A percentile compares a stretch with the other conserved stretches of the same genome.
Evolutionary conservation across 2,113 vertebrate species (phyloP).

Genomic region (Pteropus alecto): DNA sequence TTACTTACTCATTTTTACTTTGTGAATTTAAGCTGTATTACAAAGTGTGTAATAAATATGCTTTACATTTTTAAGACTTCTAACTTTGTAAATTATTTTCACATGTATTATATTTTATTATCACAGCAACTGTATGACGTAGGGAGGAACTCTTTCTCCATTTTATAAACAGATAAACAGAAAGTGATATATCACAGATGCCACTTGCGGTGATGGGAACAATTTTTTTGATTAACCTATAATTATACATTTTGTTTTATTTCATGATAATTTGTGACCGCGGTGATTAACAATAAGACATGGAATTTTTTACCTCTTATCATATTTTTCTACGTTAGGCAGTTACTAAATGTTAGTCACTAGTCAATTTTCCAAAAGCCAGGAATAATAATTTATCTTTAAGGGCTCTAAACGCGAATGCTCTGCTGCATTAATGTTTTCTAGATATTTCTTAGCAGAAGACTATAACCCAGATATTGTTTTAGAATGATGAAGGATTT

Average conservation of each 20-base stretch:
- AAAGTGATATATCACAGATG: neutral
- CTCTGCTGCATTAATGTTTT: slow-evolving; percentile 4
- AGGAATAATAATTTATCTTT: neutral
- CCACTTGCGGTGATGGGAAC: neutral
- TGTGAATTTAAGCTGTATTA: neutral
- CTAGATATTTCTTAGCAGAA: slow-evolving; percentile 38
- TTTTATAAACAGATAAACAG: neutral
- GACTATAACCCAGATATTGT: slow-evolving; percentile 35
- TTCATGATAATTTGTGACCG: neutral
- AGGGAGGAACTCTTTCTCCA: neutral
- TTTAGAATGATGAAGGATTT: slow-evolving; percentile 51
- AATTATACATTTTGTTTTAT: slow-evolving; percentile 19
- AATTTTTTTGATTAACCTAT: neutral
- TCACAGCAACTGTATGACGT: neutral
- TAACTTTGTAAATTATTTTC: neutral
- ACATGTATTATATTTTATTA: neutral
- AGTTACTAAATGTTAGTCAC: neutral
- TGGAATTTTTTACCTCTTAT: neutral
- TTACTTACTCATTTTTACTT: slow-evolving; percentile 4
- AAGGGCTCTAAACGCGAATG: neutral
- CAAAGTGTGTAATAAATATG: neutral
- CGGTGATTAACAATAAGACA: neutral
- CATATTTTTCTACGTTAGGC: neutral
- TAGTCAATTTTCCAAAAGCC: neutral
- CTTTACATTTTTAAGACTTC: neutral